phyloP scores from a whole-genome alignment of 2,797 vertebrate genomes.

The Liparis tanakae region DNA sequence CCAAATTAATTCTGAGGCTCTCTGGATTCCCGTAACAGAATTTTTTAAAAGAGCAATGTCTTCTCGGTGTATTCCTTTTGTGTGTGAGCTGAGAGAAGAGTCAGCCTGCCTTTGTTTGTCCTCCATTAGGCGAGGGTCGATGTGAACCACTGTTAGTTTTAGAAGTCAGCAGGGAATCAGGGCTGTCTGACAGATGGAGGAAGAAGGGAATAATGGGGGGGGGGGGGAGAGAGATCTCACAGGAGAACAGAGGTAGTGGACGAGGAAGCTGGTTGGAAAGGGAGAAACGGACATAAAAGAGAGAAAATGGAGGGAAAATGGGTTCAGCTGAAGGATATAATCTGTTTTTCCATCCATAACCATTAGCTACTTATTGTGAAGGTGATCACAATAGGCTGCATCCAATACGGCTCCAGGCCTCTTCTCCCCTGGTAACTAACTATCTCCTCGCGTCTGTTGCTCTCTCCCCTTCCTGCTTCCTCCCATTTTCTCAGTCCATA shows the following conservation, averaged over 20 bases:
- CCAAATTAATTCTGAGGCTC: constrained; percentile 37
- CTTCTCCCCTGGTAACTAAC: constrained; percentile 21
- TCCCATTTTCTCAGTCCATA: constrained; percentile 33
- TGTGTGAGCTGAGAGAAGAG: constrained; percentile 23
- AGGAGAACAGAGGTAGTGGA: constrained; percentile 5
- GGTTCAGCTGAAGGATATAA: constrained; percentile 25
- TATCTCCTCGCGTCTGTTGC: constrained; percentile 19
- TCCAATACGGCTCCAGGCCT: constrained; percentile 19
- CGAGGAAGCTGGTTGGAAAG: constrained; percentile 12
- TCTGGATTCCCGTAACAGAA: constrained; percentile 28
- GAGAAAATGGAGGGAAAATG: constrained; percentile 20
- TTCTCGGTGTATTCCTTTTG: constrained; percentile 16
- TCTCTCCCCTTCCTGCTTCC: constrained; percentile 18
- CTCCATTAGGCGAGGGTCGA: constrained; percentile 50
- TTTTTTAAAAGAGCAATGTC: constrained; percentile 17
- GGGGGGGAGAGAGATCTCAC: constrained; percentile 12
- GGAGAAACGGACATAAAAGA: constrained; percentile 13
- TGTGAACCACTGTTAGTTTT: constrained; percentile 50
- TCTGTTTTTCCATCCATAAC: constrained; percentile 28
- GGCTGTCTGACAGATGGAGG: constrained; percentile 33
- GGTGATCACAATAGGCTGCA: constrained; percentile 22
- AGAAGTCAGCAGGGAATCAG: constrained; percentile 44
- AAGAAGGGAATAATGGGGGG: constrained; percentile 4
- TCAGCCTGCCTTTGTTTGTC: constrained; percentile 43
- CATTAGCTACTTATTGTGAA: constrained; percentile 30